Base-by-base conservation (phyloP, 2,888 invertebrate species). In the Drosophila flavopinicola region DNA sequence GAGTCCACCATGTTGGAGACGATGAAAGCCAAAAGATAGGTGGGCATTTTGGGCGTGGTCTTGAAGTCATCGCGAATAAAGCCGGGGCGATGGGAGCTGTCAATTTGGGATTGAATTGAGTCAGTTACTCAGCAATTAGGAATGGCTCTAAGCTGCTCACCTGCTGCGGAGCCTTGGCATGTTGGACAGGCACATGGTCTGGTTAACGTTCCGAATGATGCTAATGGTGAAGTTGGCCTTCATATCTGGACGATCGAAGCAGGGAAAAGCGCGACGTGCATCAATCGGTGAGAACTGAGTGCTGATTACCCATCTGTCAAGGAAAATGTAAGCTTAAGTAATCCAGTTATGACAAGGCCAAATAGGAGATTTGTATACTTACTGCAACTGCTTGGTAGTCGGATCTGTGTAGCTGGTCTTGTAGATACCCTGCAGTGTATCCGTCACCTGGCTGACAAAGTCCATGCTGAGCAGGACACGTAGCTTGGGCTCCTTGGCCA, bases 181-280 rank as follows among this genome's bases (percentile, higher is more conserved):
- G 86, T 95, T 95, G 6, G 95, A 94, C 11, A 92, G 65, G 0
- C 92, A 90, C 87, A 90, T 90, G 0, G 90, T 89, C 7, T 91
- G 92, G 52, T 90, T 90, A 0, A 71, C 56, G 13, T 93, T 92
- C 73, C 94, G 93, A 4, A 92, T 92, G 45, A 97, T 93, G 49
- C 93, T 94, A 20, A 97, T 93, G 6, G 93, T 93, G 71, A 96
- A 97, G 27, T 91, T 93, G 0, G 97, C 95, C 88, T 97, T 96
- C 87, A 95, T 95, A 11, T 93, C 92, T 1, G 97, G 97, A 74
- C 97, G 96, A 84, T 97, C 97, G 85, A 96, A 96, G 89, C 97
- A 97, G 5, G 97, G 97, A 88, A 97, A 97, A 0, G 96, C 96
- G 82, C 94, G 93, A 33, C 96, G 93, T 0, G 96, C 96, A 80